These are phyloP conservation scores for Tholera decimalis DNA, from an alignment of 2,888 invertebrate genomes.

Conservation along the genomic window DNA sequence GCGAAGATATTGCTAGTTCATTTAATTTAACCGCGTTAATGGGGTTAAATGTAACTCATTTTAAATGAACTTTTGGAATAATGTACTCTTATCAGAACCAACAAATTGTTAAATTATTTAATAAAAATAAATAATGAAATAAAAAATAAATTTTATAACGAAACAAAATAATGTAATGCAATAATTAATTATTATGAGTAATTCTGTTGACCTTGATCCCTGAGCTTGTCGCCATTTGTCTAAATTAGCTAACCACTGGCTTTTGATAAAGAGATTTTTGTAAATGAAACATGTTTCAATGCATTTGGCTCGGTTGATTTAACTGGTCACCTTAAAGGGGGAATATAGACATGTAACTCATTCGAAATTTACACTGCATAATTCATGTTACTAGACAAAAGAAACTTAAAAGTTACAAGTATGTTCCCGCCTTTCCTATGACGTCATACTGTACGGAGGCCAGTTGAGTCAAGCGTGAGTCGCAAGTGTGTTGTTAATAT, in stretches of 20 bases:
- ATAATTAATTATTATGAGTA: slow-evolving; percentile 43
- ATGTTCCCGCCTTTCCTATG: background rate
- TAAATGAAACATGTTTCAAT: slow-evolving; percentile 57
- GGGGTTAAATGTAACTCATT: slow-evolving; percentile 60
- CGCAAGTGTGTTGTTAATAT: slow-evolving; percentile 51
- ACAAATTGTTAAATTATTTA: slow-evolving; percentile 61
- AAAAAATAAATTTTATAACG: slow-evolving; percentile 61
- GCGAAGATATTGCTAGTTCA: slow-evolving; percentile 52
- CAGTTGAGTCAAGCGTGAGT: slow-evolving; percentile 26
- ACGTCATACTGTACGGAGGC: slow-evolving; percentile 21
- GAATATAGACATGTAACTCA: background rate
- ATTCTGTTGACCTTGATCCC: slow-evolving; percentile 48
- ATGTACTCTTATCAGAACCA: slow-evolving; percentile 66
- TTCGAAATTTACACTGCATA: background rate
- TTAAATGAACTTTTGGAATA: slow-evolving; percentile 56
- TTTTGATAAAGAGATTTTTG: slow-evolving; percentile 63
- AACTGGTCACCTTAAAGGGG: slow-evolving; percentile 17
- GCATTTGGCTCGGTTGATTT: slow-evolving; percentile 43
- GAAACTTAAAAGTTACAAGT: background rate
- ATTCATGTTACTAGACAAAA: background rate
- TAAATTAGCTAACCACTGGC: slow-evolving; percentile 55
- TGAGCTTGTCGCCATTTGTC: slow-evolving; percentile 59
- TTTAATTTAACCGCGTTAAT: slow-evolving; percentile 53
- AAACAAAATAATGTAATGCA: slow-evolving; percentile 50
- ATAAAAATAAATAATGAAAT: slow-evolving; percentile 55